phyloP scores from a whole-genome alignment of 2,888 invertebrate genomes.

The Drosophila demipolita region DNA sequence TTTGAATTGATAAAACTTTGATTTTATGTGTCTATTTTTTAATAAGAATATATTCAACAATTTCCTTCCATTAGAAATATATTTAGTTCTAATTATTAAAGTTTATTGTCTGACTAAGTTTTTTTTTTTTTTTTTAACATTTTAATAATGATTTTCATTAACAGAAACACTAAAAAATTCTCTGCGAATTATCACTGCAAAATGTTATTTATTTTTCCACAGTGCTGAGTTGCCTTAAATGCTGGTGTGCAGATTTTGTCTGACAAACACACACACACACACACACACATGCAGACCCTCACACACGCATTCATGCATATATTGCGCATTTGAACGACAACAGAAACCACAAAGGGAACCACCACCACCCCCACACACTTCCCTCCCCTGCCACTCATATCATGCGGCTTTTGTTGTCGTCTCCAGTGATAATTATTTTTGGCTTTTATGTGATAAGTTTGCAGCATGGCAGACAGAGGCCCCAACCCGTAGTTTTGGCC shows the following conservation, averaged over 20 bases:
- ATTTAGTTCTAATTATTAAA: not conserved
- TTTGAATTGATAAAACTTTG: not conserved
- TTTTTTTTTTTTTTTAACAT: not conserved
- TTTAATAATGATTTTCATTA: not conserved
- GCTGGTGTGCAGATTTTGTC: slow-evolving; percentile 45
- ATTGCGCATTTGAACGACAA: slow-evolving; percentile 65
- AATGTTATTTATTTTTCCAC: not conserved
- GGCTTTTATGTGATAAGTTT: slow-evolving; percentile 79
- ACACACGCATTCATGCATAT: slow-evolving; percentile 15
- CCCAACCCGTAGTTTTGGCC: slow-evolving; percentile 42
- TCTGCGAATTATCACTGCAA: not conserved
- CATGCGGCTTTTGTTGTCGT: slow-evolving; percentile 67
- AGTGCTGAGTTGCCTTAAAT: slow-evolving; percentile 21
- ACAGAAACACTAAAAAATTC: not conserved
- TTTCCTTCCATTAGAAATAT: not conserved
- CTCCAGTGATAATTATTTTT: slow-evolving; percentile 79
- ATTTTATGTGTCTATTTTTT: not conserved
- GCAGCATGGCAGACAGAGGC: slow-evolving; percentile 34
- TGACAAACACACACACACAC: slow-evolving; percentile 19
- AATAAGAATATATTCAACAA: not conserved
- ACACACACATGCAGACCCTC: slow-evolving; percentile 2
- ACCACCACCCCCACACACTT: not conserved
- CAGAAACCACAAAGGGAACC: slow-evolving; percentile 47
- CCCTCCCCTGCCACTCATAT: slow-evolving; percentile 25
- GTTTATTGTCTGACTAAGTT: no score